Percentiles rank a stretch among this genome's conserved stretches.
phyloP scores from a whole-genome alignment of 92 coral and sea anemone genomes.

The Desmophyllum pertusum region DNA sequence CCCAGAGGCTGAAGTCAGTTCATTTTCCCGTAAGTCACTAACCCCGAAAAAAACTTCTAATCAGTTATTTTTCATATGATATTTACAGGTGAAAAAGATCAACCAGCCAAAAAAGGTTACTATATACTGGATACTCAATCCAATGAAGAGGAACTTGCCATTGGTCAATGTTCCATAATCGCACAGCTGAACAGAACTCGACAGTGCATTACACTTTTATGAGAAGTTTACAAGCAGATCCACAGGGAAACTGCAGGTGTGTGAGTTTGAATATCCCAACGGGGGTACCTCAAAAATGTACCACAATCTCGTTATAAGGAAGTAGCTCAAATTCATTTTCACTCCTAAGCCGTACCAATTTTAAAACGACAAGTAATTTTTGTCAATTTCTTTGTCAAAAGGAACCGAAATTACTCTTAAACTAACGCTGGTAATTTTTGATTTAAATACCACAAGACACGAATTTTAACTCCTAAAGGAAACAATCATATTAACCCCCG shows the following conservation, averaged over 20 bases:
- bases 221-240: slow-evolving; percentile 43
- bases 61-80: too few relatives aligned
- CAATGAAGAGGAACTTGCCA: slow-evolving; percentile 19
- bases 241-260: slow-evolving; percentile 62
- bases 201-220: slow-evolving; percentile 53
- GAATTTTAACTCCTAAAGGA: too few relatives aligned
- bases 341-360: too few relatives aligned
- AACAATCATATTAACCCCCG: too few relatives aligned
- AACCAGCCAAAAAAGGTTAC: slow-evolving; percentile 1
- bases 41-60: too few relatives aligned
- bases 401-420: too few relatives aligned
- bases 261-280: not conserved
- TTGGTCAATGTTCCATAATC: slow-evolving; percentile 41
- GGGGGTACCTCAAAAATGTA: not conserved
- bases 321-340: not conserved
- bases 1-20: too few relatives aligned
- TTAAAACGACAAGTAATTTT: too few relatives aligned
- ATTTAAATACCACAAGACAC: too few relatives aligned
- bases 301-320: not conserved
- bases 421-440: too few relatives aligned
- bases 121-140: not conserved
- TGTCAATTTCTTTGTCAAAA: too few relatives aligned
- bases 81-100: not conserved
- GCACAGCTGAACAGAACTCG: slow-evolving; percentile 60
- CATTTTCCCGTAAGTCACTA: too few relatives aligned